phyloP scores from a whole-genome alignment of 2,113 vertebrate genomes.

The Brienomyrus brachyistius region DNA sequence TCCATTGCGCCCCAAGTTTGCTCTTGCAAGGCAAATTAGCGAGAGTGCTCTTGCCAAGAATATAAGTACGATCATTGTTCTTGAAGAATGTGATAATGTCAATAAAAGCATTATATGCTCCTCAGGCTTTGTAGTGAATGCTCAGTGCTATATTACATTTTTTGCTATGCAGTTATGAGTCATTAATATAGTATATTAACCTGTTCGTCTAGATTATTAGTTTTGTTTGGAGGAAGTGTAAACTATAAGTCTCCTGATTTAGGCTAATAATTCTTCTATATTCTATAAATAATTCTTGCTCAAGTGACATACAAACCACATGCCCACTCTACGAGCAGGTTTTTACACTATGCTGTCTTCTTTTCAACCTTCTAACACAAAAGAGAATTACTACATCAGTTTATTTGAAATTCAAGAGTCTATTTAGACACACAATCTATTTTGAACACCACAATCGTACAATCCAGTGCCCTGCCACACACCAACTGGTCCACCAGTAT shows the following conservation, averaged over 20 bases:
- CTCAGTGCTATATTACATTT: not conserved
- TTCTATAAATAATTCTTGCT: not conserved
- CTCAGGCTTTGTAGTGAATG: not conserved
- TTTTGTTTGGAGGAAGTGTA: not conserved
- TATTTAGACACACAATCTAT: too few relatives aligned
- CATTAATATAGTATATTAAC: not conserved
- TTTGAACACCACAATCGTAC: not conserved
- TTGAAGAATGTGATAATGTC: not conserved
- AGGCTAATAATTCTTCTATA: not conserved
- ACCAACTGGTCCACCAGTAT: not conserved
- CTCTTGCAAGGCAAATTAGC: not conserved
- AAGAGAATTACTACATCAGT: not conserved
- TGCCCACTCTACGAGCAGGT: not conserved
- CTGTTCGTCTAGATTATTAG: not conserved
- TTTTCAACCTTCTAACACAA: too few relatives aligned
- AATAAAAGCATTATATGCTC: not conserved
- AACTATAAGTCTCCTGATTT: not conserved
- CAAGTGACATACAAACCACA: not conserved
- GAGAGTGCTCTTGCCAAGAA: not conserved
- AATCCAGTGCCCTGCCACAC: not conserved
- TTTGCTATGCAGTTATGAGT: not conserved
- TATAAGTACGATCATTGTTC: not conserved
- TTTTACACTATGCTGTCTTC: not conserved
- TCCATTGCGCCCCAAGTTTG: not conserved
- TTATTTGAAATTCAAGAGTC: not conserved